Evolutionary conservation across 2,113 vertebrate genomes (phyloP).

Genomic region (Nibea coibor): DNA sequence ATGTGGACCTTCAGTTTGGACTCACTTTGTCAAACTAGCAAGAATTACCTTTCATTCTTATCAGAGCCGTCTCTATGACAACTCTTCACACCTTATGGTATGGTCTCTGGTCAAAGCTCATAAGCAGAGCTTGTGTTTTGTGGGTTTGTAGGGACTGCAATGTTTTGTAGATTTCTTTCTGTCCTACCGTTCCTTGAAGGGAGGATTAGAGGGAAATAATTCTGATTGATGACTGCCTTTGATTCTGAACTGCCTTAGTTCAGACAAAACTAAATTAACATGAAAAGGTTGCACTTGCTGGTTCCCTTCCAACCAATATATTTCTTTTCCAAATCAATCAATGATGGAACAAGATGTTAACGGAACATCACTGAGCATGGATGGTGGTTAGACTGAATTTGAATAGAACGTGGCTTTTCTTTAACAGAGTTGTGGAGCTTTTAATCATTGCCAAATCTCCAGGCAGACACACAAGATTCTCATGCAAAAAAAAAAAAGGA

Average conservation of each 20-base stretch:
- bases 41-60: not conserved
- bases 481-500: conserved; percentile 3
- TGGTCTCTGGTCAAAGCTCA: not conserved
- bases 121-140: not conserved
- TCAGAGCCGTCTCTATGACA: not conserved
- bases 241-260: conserved; percentile 9
- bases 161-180: not conserved
- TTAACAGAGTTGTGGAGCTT: conserved; percentile 33
- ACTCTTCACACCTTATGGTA: not conserved
- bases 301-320: not conserved
- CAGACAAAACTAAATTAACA: conserved; percentile 12
- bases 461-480: conserved; percentile 22
- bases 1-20: not conserved
- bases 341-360: conserved; percentile 20
- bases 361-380: conserved; percentile 3
- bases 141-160: not conserved
- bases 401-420: conserved; percentile 19
- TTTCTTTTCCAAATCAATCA: conserved; percentile 24
- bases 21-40: not conserved
- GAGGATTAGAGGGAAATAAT: conserved; percentile 6
- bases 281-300: not conserved
- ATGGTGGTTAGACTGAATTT: conserved; percentile 12
- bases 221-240: not conserved
- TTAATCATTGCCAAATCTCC: conserved; percentile 52
- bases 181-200: not conserved